Percentiles rank a stretch among this genome's conserved stretches.
Conservation (phyloP, 2,888 invertebrate species). For the Acanthoscelides obtectus region DNA sequence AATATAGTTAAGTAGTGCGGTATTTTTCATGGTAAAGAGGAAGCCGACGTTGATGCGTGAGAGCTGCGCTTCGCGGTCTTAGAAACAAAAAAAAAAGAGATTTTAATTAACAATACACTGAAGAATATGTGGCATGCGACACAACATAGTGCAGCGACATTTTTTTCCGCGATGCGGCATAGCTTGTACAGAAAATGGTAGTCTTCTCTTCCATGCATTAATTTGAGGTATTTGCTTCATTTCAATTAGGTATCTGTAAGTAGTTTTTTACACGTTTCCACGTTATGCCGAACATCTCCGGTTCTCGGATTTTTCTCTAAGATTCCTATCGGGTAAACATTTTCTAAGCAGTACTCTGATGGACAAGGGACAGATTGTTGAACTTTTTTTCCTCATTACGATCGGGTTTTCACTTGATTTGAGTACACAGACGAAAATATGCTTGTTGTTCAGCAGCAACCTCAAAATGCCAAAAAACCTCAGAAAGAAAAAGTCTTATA, state of each 20-base stretch:
- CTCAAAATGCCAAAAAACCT: no score
- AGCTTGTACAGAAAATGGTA: background rate
- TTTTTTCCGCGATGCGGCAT: background rate
- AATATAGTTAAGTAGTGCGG: background rate
- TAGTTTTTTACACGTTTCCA: background rate
- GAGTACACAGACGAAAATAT: no score
- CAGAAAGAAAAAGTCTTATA: no score
- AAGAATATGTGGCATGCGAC: background rate
- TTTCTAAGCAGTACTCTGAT: no score
- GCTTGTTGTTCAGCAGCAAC: no score
- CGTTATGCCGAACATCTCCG: background rate
- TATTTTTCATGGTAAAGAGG: background rate
- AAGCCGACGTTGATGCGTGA: background rate
- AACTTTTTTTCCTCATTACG: no score
- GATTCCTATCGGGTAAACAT: no score
- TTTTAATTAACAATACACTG: background rate
- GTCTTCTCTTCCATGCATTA: background rate
- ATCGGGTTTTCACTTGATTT: no score
- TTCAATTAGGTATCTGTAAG: background rate
- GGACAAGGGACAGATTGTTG: no score
- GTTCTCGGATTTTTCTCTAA: background rate
- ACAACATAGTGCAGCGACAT: background rate
- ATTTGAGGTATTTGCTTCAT: background rate
- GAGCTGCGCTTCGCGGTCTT: background rate
- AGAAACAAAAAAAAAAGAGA: background rate